These are phyloP conservation scores for Parapristionchus giblindavisi DNA, from an alignment of 2,888 invertebrate genomes.

Conservation along the genomic window DNA sequence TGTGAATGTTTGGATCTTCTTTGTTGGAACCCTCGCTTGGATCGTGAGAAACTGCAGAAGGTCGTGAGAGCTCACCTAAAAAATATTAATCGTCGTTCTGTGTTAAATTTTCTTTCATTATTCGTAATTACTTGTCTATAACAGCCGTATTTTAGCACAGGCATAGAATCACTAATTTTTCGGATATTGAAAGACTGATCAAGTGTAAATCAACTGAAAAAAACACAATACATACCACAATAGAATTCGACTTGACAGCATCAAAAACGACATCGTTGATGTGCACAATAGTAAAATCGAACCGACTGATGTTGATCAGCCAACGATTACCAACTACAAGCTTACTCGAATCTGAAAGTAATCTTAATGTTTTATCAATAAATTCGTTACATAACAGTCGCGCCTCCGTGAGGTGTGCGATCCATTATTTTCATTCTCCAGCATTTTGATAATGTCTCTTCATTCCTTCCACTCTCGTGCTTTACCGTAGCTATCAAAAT, in stretches of 20 bases:
- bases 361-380: not conserved
- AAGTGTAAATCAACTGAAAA: not conserved
- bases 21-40: constrained; percentile 25
- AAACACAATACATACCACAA: not conserved
- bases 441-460: not conserved
- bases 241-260: constrained; percentile 11
- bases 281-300: constrained; percentile 37
- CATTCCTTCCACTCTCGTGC: not conserved
- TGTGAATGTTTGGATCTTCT: constrained; percentile 29
- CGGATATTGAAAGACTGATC: not conserved
- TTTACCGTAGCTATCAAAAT: not conserved
- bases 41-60: constrained; percentile 27
- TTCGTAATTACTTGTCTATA: not conserved
- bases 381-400: not conserved
- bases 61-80: constrained; percentile 13
- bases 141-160: not conserved
- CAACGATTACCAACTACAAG: constrained; percentile 10
- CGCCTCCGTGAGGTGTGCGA: too few relatives aligned
- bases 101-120: not conserved
- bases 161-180: not conserved
- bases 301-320: constrained; percentile 36
- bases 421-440: too few relatives aligned
- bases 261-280: constrained; percentile 32
- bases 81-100: constrained; percentile 18
- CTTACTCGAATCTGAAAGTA: constrained; percentile 25